Evolutionary conservation across 2,113 vertebrate species (phyloP).

Genomic region (Ia io): DNA sequence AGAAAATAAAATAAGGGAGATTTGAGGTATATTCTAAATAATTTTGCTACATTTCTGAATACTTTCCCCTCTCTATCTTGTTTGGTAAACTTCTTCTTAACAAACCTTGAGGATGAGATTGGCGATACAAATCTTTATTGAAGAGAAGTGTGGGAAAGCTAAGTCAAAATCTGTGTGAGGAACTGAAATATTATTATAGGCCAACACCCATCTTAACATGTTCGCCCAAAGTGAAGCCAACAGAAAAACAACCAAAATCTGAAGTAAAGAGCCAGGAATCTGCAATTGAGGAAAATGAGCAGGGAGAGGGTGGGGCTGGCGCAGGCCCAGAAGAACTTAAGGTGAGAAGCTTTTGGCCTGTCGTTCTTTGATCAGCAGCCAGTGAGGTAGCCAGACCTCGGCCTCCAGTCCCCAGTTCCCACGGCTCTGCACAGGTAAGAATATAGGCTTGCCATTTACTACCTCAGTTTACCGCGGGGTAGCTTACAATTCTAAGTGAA

Average conservation of each 20-base stretch:
- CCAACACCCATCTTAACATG: neutral
- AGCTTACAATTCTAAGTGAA: neutral
- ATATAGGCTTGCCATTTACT: neutral
- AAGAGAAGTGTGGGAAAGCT: neutral
- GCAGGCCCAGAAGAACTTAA: neutral
- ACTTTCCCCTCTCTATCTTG: neutral
- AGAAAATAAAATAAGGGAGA: neutral
- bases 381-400: too few relatives aligned
- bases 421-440: neutral
- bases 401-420: too few relatives aligned
- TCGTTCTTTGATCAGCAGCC: too few relatives aligned
- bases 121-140: neutral
- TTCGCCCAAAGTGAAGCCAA: neutral
- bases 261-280: neutral
- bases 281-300: neutral
- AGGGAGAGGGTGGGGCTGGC: fast-evolving
- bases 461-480: neutral
- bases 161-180: neutral
- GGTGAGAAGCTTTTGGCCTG: fast-evolving
- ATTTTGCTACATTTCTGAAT: neutral
- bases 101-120: neutral
- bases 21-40: neutral
- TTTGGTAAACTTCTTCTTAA: neutral
- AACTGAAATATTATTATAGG: neutral
- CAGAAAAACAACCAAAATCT: neutral